Percentiles rank a stretch among this genome's conserved stretches.
Conservation (phyloP, 2,888 invertebrate species). For the Odontomyia ornata region DNA sequence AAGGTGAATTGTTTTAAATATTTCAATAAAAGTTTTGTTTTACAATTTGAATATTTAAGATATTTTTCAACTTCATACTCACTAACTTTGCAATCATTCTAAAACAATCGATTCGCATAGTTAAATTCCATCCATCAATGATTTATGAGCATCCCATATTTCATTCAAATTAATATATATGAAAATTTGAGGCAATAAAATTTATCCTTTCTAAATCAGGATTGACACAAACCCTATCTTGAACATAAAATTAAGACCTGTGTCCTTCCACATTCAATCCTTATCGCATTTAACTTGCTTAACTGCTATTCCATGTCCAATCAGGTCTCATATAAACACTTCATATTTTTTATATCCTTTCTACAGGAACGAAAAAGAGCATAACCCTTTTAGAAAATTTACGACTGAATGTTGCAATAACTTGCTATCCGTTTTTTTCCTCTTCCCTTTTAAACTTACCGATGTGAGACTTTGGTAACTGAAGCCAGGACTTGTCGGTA, state of each 20-base stretch:
- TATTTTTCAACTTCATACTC: too few relatives aligned
- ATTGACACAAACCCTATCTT: neutral
- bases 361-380: neutral
- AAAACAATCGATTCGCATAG: too few relatives aligned
- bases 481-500: too few relatives aligned
- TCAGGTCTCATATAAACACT: conserved; percentile 33
- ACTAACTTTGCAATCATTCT: too few relatives aligned
- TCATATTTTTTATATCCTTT: conserved; percentile 29
- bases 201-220: too few relatives aligned
- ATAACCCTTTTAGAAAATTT: conserved; percentile 31
- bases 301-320: conserved; percentile 36
- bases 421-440: conserved; percentile 21
- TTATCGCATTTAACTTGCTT: conserved; percentile 27
- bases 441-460: neutral
- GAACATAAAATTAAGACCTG: conserved; percentile 27
- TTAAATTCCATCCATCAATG: too few relatives aligned
- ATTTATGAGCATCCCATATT: too few relatives aligned
- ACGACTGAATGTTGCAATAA: conserved; percentile 8
- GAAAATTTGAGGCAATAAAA: too few relatives aligned
- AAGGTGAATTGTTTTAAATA: too few relatives aligned
- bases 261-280: conserved; percentile 16
- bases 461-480: neutral
- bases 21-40: too few relatives aligned
- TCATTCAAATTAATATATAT: too few relatives aligned
- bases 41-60: too few relatives aligned